phyloP scores from a whole-genome alignment of 2,113 vertebrate species.

The Muntiacus muntjak region DNA sequence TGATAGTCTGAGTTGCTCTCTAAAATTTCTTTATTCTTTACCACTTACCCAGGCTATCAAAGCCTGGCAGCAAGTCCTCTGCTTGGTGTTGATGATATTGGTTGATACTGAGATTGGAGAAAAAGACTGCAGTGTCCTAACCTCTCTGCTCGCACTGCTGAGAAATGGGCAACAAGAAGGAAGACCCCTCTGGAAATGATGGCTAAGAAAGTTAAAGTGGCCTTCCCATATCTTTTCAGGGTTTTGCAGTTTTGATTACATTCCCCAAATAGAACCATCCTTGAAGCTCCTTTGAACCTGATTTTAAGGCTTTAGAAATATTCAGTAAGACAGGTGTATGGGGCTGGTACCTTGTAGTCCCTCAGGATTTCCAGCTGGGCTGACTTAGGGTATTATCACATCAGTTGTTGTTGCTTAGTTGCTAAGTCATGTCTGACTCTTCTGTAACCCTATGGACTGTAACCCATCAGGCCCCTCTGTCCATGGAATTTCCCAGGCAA shows the following conservation, averaged over 20 bases:
- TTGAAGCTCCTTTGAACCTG: background rate
- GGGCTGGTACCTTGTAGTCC: background rate
- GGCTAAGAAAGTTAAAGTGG: background rate
- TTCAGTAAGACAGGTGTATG: background rate
- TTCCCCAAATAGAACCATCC: background rate
- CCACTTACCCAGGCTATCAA: background rate
- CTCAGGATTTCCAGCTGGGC: background rate
- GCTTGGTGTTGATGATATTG: background rate
- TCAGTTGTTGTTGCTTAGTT: background rate
- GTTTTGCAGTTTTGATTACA: background rate
- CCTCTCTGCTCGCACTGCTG: background rate
- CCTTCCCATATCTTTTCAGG: background rate
- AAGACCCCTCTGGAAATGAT: background rate
- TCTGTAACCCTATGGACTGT: background rate
- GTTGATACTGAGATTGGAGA: background rate
- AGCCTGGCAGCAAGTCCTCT: background rate
- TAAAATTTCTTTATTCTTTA: background rate
- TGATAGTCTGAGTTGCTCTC: background rate
- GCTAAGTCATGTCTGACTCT: background rate
- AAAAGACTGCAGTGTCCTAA: background rate
- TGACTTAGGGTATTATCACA: background rate
- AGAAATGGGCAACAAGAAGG: background rate
- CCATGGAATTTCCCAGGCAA: background rate
- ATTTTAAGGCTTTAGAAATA: conserved; percentile 3
- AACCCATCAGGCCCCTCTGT: background rate